phyloP scores from a whole-genome alignment of 2,888 invertebrate species.

The Eumacrocentrus americanus region DNA sequence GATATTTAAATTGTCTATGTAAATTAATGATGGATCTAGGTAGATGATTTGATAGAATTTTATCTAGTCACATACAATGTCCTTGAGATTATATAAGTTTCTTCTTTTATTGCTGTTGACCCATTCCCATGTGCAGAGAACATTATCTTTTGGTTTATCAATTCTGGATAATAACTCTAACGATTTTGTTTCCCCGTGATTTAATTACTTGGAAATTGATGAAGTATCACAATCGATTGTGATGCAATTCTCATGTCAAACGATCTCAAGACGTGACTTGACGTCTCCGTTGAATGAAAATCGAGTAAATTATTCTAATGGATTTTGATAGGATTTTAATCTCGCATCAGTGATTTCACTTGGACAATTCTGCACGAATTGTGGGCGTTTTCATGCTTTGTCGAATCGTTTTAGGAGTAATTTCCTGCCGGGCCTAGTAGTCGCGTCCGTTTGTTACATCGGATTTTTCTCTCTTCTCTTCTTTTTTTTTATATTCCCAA shows the following conservation, averaged over 20 bases:
- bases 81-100: neutral
- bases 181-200: neutral
- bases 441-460: conserved; percentile 27
- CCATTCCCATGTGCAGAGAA: neutral
- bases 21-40: conserved; percentile 12
- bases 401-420: conserved; percentile 42
- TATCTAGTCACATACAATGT: conserved; percentile 4
- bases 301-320: neutral
- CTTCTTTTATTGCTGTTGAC: neutral
- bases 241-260: neutral
- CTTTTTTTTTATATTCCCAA: conserved; percentile 21
- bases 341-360: neutral
- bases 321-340: neutral
- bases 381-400: conserved; percentile 36
- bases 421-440: conserved; percentile 44
- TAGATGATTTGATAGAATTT: conserved; percentile 12
- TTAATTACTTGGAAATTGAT: neutral
- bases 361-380: neutral
- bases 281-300: neutral
- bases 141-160: neutral
- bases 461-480: conserved; percentile 8
- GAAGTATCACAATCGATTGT: neutral
- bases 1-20: conserved; percentile 7
- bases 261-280: neutral
- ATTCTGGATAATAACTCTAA: conserved; percentile 4